Evolutionary conservation across 1,140 invertebrate species (phyloP).

Genomic region (Oppia nitens): DNA sequence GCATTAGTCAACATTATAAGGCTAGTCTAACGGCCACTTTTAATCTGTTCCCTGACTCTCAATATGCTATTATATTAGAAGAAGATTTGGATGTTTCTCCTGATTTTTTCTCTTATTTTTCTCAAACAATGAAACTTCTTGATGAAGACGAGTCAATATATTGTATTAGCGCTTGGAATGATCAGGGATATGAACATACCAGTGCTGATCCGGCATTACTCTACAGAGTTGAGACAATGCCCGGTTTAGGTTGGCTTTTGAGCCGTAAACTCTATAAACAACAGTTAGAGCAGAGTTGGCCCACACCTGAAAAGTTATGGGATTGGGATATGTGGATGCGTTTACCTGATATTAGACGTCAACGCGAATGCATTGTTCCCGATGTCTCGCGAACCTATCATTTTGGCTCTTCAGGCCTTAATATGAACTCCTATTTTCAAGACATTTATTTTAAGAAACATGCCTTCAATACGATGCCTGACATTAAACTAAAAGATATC

Average conservation of each 20-base stretch:
- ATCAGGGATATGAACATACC: slow-evolving; percentile 46
- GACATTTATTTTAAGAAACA: slow-evolving; percentile 44
- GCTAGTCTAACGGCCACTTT: slow-evolving; percentile 46
- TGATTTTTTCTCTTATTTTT: slow-evolving; percentile 45
- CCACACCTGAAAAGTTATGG: slow-evolving; percentile 40
- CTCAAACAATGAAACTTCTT: slow-evolving; percentile 39
- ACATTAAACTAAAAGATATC: slow-evolving; percentile 37
- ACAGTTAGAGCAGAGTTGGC: slow-evolving; percentile 45
- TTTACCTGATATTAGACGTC: slow-evolving; percentile 37
- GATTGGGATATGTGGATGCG: slow-evolving; percentile 59
- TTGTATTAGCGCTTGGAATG: slow-evolving; percentile 50
- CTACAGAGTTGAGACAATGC: slow-evolving; percentile 48
- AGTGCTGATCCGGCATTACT: slow-evolving; percentile 38
- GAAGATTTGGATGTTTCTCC: slow-evolving; percentile 47
- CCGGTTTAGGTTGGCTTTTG: slow-evolving; percentile 46
- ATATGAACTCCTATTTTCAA: slow-evolving; percentile 50
- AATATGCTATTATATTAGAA: slow-evolving; percentile 44
- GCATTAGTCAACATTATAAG: slow-evolving; percentile 51
- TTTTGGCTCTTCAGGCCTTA: slow-evolving; percentile 45
- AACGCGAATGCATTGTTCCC: slow-evolving; percentile 44
- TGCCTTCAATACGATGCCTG: slow-evolving; percentile 37
- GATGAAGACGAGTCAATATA: slow-evolving; percentile 40
- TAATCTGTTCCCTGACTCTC: slow-evolving; percentile 39
- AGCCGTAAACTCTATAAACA: slow-evolving; percentile 41
- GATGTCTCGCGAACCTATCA: slow-evolving; percentile 49